These are phyloP conservation scores for Myzus persicae DNA, from an alignment of 1,140 invertebrate genomes.

Conservation along the genomic window DNA sequence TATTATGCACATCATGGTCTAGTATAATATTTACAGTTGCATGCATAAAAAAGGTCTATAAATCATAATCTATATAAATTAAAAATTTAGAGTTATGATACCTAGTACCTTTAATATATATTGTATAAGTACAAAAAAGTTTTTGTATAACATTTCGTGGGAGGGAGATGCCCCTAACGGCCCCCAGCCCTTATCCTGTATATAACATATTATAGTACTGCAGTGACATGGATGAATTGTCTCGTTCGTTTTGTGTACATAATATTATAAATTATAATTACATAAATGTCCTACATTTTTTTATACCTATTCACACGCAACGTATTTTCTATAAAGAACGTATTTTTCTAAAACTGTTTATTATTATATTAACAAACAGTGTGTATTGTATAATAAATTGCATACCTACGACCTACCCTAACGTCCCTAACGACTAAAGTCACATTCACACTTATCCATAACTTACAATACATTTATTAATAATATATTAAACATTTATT, in stretches of 20 bases:
- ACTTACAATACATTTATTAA: not conserved
- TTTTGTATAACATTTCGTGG: not conserved
- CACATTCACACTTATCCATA: not conserved
- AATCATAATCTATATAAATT: too few relatives aligned
- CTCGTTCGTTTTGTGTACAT: not conserved
- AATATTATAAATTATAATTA: not conserved
- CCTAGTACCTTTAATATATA: too few relatives aligned
- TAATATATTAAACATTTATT: not conserved
- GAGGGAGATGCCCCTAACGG: too few relatives aligned
- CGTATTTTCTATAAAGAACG: too few relatives aligned
- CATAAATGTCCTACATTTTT: not conserved
- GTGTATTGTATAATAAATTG: not conserved
- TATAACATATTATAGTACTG: not conserved
- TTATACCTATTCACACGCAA: not conserved
- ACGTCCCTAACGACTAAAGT: not conserved
- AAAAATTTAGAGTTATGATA: too few relatives aligned
- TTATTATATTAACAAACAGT: not conserved
- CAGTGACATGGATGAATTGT: not conserved
- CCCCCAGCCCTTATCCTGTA: not conserved
- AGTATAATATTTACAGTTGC: too few relatives aligned
- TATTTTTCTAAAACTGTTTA: not conserved
- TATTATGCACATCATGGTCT: too few relatives aligned
- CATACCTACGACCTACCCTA: not conserved
- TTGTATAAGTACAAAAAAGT: not conserved
- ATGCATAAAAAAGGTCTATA: too few relatives aligned